These are phyloP conservation scores for Drosophila nr. medialis DNA, from an alignment of 2,888 invertebrate species.

Conservation along the genomic window DNA sequence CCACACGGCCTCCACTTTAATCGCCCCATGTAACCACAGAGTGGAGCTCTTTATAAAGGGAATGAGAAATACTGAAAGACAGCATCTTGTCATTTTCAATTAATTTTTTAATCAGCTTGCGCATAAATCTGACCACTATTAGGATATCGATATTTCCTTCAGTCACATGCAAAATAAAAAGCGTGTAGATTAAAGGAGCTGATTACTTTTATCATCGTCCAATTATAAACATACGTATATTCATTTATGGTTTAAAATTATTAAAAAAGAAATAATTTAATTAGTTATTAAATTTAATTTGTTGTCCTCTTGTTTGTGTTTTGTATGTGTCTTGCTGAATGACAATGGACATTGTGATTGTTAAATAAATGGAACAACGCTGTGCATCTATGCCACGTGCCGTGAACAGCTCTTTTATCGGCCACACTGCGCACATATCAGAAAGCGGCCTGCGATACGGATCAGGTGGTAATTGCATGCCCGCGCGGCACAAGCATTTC, in stretches of 20 bases:
- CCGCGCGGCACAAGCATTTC: conserved; percentile 97
- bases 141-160: background rate
- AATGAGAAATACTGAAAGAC: conserved; percentile 22
- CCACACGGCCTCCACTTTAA: conserved; percentile 9
- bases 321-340: conserved; percentile 2
- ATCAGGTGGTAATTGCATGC: conserved; percentile 94
- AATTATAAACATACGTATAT: background rate
- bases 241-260: background rate
- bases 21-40: background rate
- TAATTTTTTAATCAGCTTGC: conserved; percentile 37
- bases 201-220: background rate
- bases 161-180: background rate
- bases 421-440: conserved; percentile 96
- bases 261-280: conserved; percentile 15
- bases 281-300: conserved; percentile 38
- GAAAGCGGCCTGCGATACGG: conserved; percentile 96
- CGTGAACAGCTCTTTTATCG: conserved; percentile 91
- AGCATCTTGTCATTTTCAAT: conserved; percentile 55
- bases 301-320: conserved; percentile 10
- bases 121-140: conserved; percentile 2
- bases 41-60: conserved; percentile 16
- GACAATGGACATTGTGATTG: conserved; percentile 9
- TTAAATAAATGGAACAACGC: conserved; percentile 14
- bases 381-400: conserved; percentile 21
- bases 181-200: conserved; percentile 4